phyloP scores from a whole-genome alignment of 2,797 vertebrate genomes.

The Chiroxiphia lanceolata region DNA sequence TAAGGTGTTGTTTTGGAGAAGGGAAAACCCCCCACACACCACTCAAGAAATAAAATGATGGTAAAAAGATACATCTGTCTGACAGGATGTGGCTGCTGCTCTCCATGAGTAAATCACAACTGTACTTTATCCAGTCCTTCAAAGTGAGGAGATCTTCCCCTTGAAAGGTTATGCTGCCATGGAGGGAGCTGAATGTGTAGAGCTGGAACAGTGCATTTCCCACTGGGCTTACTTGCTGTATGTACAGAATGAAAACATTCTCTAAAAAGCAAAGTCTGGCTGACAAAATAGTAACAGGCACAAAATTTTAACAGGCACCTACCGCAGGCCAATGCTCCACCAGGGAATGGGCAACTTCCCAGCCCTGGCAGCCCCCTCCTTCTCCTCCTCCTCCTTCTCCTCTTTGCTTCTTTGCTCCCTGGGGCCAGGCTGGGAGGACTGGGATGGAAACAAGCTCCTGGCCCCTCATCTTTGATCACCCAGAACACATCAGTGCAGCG shows the following conservation, averaged over 20 bases:
- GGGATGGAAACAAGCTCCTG: background rate
- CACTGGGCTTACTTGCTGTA: background rate
- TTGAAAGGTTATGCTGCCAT: fast-evolving
- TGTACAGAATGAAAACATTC: background rate
- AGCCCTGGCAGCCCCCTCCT: background rate
- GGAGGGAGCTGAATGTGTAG: background rate
- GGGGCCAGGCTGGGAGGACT: background rate
- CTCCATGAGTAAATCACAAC: background rate
- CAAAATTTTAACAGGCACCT: background rate
- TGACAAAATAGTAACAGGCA: background rate
- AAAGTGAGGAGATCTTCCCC: background rate
- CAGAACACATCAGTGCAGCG: background rate
- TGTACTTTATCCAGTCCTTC: background rate
- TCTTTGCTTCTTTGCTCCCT: background rate
- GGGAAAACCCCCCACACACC: background rate
- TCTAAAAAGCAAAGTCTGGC: background rate
- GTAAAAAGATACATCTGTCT: background rate
- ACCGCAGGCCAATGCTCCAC: background rate
- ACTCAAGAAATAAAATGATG: background rate
- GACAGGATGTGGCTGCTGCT: background rate
- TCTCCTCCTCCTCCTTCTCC: background rate
- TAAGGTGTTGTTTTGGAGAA: background rate
- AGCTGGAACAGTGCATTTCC: background rate
- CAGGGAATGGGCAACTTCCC: background rate
- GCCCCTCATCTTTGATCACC: background rate